Evolutionary conservation across 1,140 invertebrate genomes (phyloP), one percentile per base, ranked within the genome.

Genomic region (Euwallacea similis): DNA sequence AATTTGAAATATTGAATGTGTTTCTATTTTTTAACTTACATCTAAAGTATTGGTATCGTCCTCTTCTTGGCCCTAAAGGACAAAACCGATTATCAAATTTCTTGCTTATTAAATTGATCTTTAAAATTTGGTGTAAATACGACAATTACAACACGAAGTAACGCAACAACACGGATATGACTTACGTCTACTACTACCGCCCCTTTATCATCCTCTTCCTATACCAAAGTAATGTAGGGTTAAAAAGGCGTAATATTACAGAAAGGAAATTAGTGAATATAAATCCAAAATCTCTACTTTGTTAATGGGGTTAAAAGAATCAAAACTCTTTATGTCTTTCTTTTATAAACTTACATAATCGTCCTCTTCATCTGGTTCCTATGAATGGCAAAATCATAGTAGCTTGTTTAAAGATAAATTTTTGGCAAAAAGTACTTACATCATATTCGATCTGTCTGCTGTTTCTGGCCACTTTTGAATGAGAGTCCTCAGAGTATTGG

Each of bases 301-400:
- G 21, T 33, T 33, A 33, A 33, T 33, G 1, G 21, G 21, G 21
- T 33, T 33, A 33, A 33, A 33, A 1, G 21, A 33, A 33, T 33
- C 21, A 33, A 33, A 33, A 33, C 4, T 33, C 21, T 33, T 33
- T 33, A 33, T 4, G 21, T 33, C 4, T 33, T 33, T 33, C 21
- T 64, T 11, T 50, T 46, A 11, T 47, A 54, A 67, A 67, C 65
- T 67, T 67, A 67, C 65, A 60, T 67, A 54, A 42, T 67, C 65
- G 7, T 50, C 46, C 10, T 67, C 54, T 43, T 67, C 65, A 8
- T 58, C 55, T 42, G 7, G 47, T 16, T 58, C 55, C 65, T 67
- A 67, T 60, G 58, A 67, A 58, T 67, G 6, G 8, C 10, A 65
- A 65, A 50, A 53, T 53, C 11, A 50, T 50, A 50, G 1, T 2